Base-by-base conservation (phyloP, 2,797 vertebrate genomes). In the Silurus aristotelis region DNA sequence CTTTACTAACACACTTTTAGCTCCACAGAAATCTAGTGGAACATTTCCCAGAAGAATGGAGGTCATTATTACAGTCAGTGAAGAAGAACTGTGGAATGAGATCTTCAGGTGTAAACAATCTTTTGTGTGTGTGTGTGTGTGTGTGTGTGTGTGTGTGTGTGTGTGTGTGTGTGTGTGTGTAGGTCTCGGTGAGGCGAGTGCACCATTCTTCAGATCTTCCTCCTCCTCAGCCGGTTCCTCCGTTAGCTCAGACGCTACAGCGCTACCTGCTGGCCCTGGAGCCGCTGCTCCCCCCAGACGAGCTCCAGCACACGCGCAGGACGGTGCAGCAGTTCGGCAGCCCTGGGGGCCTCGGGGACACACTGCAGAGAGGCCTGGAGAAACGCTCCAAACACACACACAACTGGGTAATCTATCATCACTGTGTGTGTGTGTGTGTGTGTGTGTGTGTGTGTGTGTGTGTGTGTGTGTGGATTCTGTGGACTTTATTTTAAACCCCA, bases 191-290 rank as follows among this genome's bases (percentile, higher is more conserved):
- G 64, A 92, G 92, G 80, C 93, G 91, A 89, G 90, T 91, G 77
- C 55, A 82, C 25, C 89, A 89, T 38, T 92, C 88, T 67, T 92
- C 92, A 0, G 95, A 73, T 38, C 56, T 38, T 73, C 78, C 78
- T 75, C 94, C 95, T 8, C 87, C 90, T 1, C 96, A 96, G 90
- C 95, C 95, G 0, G 95, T 97, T 9, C 96, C 96, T 0, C 92
- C 94, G 0, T 91, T 96, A 55, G 85, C 88, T 8, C 94, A 95
- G 89, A 96, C 96, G 10, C 91, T 97, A 80, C 91, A 93, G 89
- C 92, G 90, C 0, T 97, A 97, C 89, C 90, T 96, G 84, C 91
- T 85, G 68, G 92, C 94, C 1, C 89, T 97, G 90, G 95, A 96
- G 92, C 96, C 96, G 5, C 91, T 97, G 70, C 73, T 97, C 38